Evolutionary conservation across 2,113 vertebrate species (phyloP).

Genomic region (Trachemys scripta): DNA sequence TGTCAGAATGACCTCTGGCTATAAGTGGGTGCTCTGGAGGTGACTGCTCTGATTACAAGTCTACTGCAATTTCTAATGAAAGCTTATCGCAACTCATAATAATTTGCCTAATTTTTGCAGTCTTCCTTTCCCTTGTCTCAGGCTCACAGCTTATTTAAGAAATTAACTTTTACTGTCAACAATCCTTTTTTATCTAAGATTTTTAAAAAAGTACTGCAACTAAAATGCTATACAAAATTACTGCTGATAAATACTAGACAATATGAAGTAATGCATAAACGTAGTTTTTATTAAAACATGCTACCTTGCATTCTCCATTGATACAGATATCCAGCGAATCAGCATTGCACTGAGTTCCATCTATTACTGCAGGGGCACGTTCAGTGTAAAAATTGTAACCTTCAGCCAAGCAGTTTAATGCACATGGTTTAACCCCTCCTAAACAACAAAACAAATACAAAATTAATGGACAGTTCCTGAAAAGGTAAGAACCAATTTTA

Average conservation of each 20-base stretch:
- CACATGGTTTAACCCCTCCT: conserved; percentile 98
- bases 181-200: fast-evolving
- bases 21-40: not conserved
- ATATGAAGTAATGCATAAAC: not conserved
- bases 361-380: conserved; percentile 95
- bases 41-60: not conserved
- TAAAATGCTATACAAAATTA: not conserved
- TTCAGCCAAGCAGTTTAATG: conserved; percentile 97
- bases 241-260: not conserved
- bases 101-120: not conserved
- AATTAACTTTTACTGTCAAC: not conserved
- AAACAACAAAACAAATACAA: conserved; percentile 59
- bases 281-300: conserved; percentile 38
- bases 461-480: conserved; percentile 23
- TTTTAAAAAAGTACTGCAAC: not conserved
- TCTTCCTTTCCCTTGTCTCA: not conserved
- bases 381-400: conserved; percentile 99
- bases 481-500: not conserved
- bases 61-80: not conserved
- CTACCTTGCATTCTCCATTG: conserved; percentile 99
- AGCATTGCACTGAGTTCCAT: conserved; percentile 95
- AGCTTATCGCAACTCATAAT: not conserved
- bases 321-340: conserved; percentile 99
- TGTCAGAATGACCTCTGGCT: not conserved
- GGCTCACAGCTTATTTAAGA: not conserved